These are phyloP conservation scores for Gisinianus flammeolus DNA, from an alignment of 2,888 invertebrate genomes.

Conservation along the genomic window DNA sequence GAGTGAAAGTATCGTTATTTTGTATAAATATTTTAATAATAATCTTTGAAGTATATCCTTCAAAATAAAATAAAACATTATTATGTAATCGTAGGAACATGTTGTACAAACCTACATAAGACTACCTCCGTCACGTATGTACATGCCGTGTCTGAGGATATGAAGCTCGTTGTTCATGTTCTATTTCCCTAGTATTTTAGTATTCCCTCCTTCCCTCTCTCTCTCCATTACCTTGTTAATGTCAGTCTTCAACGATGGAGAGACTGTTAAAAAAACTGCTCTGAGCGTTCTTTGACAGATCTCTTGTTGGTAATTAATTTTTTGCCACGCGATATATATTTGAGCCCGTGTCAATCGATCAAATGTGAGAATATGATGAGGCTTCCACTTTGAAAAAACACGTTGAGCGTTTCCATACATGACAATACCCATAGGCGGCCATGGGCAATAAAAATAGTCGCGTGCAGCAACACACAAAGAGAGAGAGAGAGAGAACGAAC, in stretches of 20 bases:
- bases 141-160: too few relatives aligned
- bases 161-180: too few relatives aligned
- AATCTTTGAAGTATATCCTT: too few relatives aligned
- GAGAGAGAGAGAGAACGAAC: too few relatives aligned
- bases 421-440: background rate
- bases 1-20: too few relatives aligned
- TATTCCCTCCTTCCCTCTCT: background rate
- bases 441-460: background rate
- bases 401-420: background rate
- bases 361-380: background rate
- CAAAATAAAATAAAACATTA: too few relatives aligned
- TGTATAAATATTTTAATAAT: too few relatives aligned
- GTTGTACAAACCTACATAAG: too few relatives aligned
- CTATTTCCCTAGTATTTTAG: too few relatives aligned
- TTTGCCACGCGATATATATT: conserved; percentile 13
- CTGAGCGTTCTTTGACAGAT: background rate
- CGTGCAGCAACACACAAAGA: background rate
- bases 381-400: background rate
- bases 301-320: conserved; percentile 11
- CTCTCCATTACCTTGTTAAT: conserved; percentile 20
- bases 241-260: background rate
- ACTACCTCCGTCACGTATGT: too few relatives aligned
- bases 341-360: conserved; percentile 8
- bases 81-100: too few relatives aligned
- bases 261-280: background rate